Percentiles rank a stretch among this genome's conserved stretches.
Conservation (phyloP, 2,888 invertebrate genomes). For the Mesorhabditis sp. region DNA sequence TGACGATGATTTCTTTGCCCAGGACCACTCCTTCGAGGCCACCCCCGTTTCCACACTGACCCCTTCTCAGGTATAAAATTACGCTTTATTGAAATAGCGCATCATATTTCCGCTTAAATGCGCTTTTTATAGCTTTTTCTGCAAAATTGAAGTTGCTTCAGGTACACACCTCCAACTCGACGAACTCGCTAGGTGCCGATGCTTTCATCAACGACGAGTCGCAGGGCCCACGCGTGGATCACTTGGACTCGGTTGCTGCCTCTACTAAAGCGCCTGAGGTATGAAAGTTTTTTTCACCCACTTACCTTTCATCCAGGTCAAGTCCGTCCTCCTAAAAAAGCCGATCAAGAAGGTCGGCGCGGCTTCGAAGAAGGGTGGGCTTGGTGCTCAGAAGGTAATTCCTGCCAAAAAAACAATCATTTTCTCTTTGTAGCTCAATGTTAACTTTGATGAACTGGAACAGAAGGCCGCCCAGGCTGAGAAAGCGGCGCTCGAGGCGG, state of each 20-base stretch:
- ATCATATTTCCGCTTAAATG: too few species aligned
- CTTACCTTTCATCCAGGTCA: background rate
- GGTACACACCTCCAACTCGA: slow-evolving; percentile 21
- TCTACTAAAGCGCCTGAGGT: slow-evolving; percentile 60
- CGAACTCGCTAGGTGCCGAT: slow-evolving; percentile 33
- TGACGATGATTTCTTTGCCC: slow-evolving; percentile 6
- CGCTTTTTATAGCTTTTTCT: too few species aligned
- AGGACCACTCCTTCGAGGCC: slow-evolving; percentile 5
- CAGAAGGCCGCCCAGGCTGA: slow-evolving; percentile 71
- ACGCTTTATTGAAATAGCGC: background rate
- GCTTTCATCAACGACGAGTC: slow-evolving; percentile 29
- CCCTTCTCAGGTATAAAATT: background rate
- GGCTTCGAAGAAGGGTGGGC: slow-evolving; percentile 79
- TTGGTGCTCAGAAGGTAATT: slow-evolving; percentile 85
- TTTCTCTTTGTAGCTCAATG: slow-evolving; percentile 63
- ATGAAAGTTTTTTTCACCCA: background rate
- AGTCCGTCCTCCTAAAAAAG: slow-evolving; percentile 67
- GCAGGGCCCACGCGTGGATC: slow-evolving; percentile 38
- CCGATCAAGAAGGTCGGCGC: slow-evolving; percentile 47
- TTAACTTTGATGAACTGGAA: slow-evolving; percentile 89
- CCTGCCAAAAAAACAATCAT: background rate
- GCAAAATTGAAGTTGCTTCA: background rate
- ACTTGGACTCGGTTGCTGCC: slow-evolving; percentile 25
- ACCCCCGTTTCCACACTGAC: background rate
- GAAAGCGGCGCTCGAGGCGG: slow-evolving; percentile 16